Evolutionary conservation across 92 coral and sea anemone species (phyloP), one percentile per base, ranked within the genome.

Genomic region (Anthopleura xanthogrammica): DNA sequence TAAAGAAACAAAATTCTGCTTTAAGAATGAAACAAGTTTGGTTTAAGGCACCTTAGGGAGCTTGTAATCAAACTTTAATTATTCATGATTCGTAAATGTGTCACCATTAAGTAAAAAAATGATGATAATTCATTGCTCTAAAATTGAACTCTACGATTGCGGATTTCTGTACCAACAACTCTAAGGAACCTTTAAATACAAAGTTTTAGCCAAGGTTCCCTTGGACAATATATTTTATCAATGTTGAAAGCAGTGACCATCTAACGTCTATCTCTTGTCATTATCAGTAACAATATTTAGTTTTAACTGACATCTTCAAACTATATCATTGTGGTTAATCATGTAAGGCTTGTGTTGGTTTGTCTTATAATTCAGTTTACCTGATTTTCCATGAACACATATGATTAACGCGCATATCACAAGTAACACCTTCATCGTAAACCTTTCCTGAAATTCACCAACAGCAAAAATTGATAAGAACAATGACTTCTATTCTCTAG

Each of bases 381-480:
- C 84, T 81, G 84, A 52, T 52, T 46, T 43, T 81, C 77, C 84
- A 39, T 81, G 84, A 66, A 62, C 84, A 72, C 84, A 81, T 23
- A 70, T 60, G 11, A 81, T 20, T 19, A 81, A 41, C 23, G 84
- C 84, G 84, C 84, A 81, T 46, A 81, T 81, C 66, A 81, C 77
- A 13, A 70, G 56, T 46, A 81, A 46, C 7, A 54, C 71, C 78
- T 81, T 81, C 84, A 81, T 81, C 4, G 74, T 68, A 4, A 17
- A 56, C 42, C 50, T 58, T n/a, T 79, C 75, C 71, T 71, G 56
- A 80, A 80, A 43, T 12, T 14, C 41, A 75, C 57, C n/a, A 42
- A 22, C 23, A 50, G 4, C 36, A 5, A 4, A 75, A 75, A 41
- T 17, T 17, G 23, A 43, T 75, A 24, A 52, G 41, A 52, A 77